Evolutionary conservation across 2,888 invertebrate species (phyloP).

Genomic region (Caenorhabditis sp.): DNA sequence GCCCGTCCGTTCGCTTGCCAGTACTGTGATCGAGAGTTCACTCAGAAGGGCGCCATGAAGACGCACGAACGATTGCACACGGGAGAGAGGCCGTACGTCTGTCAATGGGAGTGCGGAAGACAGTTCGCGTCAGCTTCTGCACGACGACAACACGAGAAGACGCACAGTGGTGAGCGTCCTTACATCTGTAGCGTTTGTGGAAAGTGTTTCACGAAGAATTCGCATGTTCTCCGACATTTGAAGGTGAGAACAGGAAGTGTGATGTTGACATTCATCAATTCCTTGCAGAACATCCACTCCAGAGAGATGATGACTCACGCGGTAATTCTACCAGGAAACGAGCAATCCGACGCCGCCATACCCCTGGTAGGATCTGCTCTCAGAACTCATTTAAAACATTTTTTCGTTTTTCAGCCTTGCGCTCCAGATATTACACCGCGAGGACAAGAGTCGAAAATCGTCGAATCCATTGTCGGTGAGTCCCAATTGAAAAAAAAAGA

Average conservation of each 20-base stretch:
- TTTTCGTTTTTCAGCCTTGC: not conserved
- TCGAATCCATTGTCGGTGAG: too few relatives aligned
- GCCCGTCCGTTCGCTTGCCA: conserved; percentile 34
- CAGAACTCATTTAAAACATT: too few relatives aligned
- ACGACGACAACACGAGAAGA: conserved; percentile 65
- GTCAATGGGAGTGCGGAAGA: conserved; percentile 73
- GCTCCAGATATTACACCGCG: conserved; percentile 7
- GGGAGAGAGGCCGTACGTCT: conserved; percentile 67
- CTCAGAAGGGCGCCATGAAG: conserved; percentile 63
- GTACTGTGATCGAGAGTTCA: conserved; percentile 43
- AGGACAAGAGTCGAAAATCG: too few relatives aligned
- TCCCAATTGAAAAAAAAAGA: too few relatives aligned
- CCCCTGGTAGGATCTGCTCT: too few relatives aligned
- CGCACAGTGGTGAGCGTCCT: conserved; percentile 63
- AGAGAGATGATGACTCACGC: not conserved
- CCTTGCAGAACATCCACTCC: conserved; percentile 29
- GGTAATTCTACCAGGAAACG: not conserved
- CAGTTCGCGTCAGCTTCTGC: conserved; percentile 69
- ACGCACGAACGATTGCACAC: conserved; percentile 59
- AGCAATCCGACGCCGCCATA: too few relatives aligned
- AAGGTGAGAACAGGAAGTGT: conserved; percentile 18
- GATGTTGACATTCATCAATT: not conserved
- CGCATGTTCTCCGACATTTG: conserved; percentile 62
- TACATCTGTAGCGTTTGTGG: conserved; percentile 61
- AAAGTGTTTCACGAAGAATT: conserved; percentile 58